Base-by-base conservation (phyloP, 2,797 vertebrate genomes). In the Euphonia xanthogaster region DNA sequence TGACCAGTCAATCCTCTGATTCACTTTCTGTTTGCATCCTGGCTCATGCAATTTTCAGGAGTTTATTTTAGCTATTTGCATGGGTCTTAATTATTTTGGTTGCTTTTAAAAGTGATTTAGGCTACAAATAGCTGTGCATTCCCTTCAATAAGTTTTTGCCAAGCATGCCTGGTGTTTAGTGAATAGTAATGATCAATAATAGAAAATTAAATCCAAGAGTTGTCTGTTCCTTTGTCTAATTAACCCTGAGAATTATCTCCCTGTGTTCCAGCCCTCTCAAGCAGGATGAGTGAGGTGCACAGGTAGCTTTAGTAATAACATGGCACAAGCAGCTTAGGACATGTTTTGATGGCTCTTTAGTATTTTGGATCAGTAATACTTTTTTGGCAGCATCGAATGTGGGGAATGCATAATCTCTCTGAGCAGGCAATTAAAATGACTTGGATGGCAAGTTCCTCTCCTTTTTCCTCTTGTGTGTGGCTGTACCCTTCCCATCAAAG, bases 361-460 rank as follows among this genome's bases (percentile, higher is more conserved):
- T 92, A 53, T 90, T 84, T 92, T 68, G 80, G 85, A 96, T 92
- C 60, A 88, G 81, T 95, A 78, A 65, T 95, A 66, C 85, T 71
- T 77, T 72, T 92, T 80, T 94, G 93, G 81, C 88, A 95, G 74
- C 90, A 72, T 96, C 30, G 70, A 33, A 89, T 94, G 53, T 58
- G 75, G 86, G 79, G 85, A 96, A 94, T 84, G 84, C 66, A 79
- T 90, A 86, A 89, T 96, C 63, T 86, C 82, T 94, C 93, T 87
- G 84, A 95, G 91, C 77, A 97, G 67, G 87, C 93, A 97, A 96
- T 98, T 98, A 97, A 97, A 97, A 93, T 92, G 90, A 90, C 96
- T 97, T 61, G 76, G 84, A 89, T 91, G 78, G 92, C 93, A 96
- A 88, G 93, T 89, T 96, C 82, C 58, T 95, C 88, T 94, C 61